These are phyloP conservation scores for Ectemnius lituratus DNA, from an alignment of 2,888 invertebrate species.

Conservation along the genomic window DNA sequence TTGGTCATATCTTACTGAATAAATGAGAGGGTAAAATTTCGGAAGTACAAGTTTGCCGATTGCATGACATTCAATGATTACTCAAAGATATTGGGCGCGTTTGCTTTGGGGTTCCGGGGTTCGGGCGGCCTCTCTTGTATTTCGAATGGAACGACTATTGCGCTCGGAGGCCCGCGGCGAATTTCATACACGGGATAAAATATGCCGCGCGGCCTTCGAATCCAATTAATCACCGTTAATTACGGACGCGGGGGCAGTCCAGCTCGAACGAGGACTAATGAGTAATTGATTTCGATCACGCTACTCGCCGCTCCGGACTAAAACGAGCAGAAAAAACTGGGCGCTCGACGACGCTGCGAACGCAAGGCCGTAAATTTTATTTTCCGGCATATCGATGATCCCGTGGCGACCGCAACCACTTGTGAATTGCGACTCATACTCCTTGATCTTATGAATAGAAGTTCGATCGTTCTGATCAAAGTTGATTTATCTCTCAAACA, in stretches of 20 bases:
- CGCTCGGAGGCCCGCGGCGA: conserved; percentile 53
- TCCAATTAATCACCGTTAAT: conserved; percentile 74
- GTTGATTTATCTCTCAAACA: too few species aligned
- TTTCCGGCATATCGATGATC: conserved; percentile 20
- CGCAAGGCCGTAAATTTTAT: conserved; percentile 45
- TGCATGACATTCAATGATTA: conserved; percentile 66
- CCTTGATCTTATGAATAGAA: too few species aligned
- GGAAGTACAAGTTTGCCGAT: conserved; percentile 34
- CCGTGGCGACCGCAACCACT: conserved; percentile 8
- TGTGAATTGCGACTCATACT: not conserved
- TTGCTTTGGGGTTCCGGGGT: conserved; percentile 32
- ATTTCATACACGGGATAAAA: conserved; percentile 66
- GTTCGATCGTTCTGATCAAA: too few species aligned
- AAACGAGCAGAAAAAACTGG: conserved; percentile 24
- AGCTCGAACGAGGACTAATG: conserved; percentile 65
- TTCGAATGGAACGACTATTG: conserved; percentile 38
- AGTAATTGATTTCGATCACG: conserved; percentile 76
- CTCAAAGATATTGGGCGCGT: conserved; percentile 56
- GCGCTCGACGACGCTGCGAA: conserved; percentile 16
- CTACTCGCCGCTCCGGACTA: conserved; percentile 64
- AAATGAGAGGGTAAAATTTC: not conserved
- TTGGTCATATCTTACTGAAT: too few species aligned
- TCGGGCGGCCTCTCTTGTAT: conserved; percentile 32
- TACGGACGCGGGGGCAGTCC: conserved; percentile 67
- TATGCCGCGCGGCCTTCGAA: conserved; percentile 61